phyloP scores from a whole-genome alignment of 2,797 vertebrate genomes.

The Sphenopsis melanotis region DNA sequence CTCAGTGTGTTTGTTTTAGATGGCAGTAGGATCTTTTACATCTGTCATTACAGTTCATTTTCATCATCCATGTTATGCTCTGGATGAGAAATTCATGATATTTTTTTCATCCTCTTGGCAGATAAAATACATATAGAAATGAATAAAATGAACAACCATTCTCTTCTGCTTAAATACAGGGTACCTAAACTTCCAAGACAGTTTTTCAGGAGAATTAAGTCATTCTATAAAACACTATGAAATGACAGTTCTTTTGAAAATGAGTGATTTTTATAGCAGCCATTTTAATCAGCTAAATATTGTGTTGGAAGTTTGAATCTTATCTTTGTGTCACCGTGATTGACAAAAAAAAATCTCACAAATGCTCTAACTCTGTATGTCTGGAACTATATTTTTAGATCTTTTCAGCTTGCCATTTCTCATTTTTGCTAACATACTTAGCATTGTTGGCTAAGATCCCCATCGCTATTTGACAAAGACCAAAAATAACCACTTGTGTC shows the following conservation, averaged over 20 bases:
- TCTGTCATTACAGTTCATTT: neutral
- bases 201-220: neutral
- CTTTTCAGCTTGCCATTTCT: neutral
- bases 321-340: neutral
- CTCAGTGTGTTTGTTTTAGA: neutral
- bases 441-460: neutral
- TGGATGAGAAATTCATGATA: neutral
- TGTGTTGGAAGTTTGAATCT: neutral
- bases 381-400: slow-evolving; percentile 9
- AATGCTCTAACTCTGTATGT: neutral
- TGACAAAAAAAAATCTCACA: slow-evolving; percentile 14
- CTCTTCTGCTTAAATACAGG: neutral
- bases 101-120: neutral
- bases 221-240: neutral
- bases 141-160: neutral
- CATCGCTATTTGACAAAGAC: neutral
- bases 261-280: neutral
- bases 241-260: slow-evolving; percentile 42
- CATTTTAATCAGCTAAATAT: slow-evolving; percentile 13
- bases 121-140: neutral
- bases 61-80: neutral
- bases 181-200: neutral
- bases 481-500: neutral
- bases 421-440: neutral
- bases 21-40: neutral